Evolutionary conservation across 2,888 invertebrate genomes (phyloP).

Genomic region (Coecobrya sp.): DNA sequence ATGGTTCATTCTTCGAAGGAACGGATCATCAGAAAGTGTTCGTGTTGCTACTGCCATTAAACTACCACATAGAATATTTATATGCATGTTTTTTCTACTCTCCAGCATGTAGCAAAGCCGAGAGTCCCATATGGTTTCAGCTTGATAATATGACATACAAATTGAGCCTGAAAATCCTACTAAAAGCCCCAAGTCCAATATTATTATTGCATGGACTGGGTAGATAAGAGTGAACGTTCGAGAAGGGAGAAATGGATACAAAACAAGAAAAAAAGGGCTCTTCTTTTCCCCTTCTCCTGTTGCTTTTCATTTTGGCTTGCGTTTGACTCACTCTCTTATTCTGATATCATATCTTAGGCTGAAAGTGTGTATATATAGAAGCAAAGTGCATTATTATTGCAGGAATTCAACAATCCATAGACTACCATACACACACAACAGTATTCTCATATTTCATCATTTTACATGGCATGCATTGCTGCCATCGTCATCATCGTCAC

Average conservation of each 20-base stretch:
- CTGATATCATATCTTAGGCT: not conserved
- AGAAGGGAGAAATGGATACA: conserved; percentile 60
- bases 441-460: conserved; percentile 36
- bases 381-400: conserved; percentile 14
- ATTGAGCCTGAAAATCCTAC: conserved; percentile 72
- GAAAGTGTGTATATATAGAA: not conserved
- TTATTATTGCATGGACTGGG: conserved; percentile 69
- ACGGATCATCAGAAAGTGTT: conserved; percentile 32
- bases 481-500: not conserved
- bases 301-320: not conserved
- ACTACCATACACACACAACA: not conserved
- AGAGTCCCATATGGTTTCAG: conserved; percentile 73
- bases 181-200: conserved; percentile 70
- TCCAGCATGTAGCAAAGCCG: too few species aligned
- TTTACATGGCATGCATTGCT: not conserved
- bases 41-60: conserved; percentile 35
- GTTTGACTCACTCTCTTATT: conserved; percentile 12
- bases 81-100: conserved; percentile 28
- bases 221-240: conserved; percentile 57
- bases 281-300: conserved; percentile 45
- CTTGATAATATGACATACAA: conserved; percentile 77
- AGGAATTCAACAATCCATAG: conserved; percentile 20
- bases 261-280: conserved; percentile 50
- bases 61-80: conserved; percentile 60
- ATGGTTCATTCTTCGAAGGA: not conserved